Evolutionary conservation across 2,888 invertebrate genomes (phyloP).

Genomic region (Drosophila glabriapex): DNA sequence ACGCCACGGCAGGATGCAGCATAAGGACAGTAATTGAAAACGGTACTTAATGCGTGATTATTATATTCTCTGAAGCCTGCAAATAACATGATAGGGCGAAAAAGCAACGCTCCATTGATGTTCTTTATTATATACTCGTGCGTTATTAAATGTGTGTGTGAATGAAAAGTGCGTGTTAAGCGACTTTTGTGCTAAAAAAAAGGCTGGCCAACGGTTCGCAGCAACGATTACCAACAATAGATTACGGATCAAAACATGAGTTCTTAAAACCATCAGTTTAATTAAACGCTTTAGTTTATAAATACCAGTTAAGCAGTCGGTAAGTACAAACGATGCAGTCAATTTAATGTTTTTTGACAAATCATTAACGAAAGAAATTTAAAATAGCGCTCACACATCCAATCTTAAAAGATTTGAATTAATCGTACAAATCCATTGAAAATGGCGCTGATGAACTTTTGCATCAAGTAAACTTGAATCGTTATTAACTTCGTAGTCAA

Average conservation of each 20-base stretch:
- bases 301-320: not conserved
- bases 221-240: constrained; percentile 20
- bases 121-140: constrained; percentile 47
- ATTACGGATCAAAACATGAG: constrained; percentile 27
- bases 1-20: constrained; percentile 26
- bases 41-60: constrained; percentile 76
- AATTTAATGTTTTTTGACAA: not conserved
- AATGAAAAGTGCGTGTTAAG: constrained; percentile 65
- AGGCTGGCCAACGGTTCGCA: constrained; percentile 18
- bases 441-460: constrained; percentile 28
- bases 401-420: constrained; percentile 17
- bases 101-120: constrained; percentile 42
- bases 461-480: constrained; percentile 45
- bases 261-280: constrained; percentile 17
- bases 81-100: constrained; percentile 61
- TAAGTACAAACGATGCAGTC: not conserved
- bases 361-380: too few relatives aligned
- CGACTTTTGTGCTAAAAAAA: constrained; percentile 59
- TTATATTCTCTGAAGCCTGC: constrained; percentile 61
- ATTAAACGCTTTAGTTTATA: not conserved
- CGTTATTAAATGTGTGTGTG: constrained; percentile 40
- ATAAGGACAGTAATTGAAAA: constrained; percentile 72
- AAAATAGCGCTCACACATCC: not conserved
- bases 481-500: constrained; percentile 36
- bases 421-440: not conserved